Evolutionary conservation across 2,797 vertebrate genomes (phyloP), one percentile per base, ranked within the genome.

Genomic region (Muscicapa comitata): DNA sequence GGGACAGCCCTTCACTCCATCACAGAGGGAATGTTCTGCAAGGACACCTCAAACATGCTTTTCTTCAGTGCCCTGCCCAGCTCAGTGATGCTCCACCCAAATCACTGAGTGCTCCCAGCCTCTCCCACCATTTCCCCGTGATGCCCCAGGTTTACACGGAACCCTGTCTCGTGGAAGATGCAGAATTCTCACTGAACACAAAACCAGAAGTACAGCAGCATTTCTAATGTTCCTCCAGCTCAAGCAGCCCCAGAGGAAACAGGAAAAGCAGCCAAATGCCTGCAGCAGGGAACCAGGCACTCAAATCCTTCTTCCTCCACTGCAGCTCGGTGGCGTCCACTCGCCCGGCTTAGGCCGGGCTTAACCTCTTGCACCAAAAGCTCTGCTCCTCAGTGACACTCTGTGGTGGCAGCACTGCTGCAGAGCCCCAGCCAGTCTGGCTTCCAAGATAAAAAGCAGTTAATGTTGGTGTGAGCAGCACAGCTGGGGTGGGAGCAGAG

Each of bases 381-480:
- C 76, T 87, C 37, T 37, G 54, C 81, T 72, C 85, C 87, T 84
- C 86, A 74, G 86, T 53, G 85, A 92, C 8, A 86, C 86, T 35
- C 90, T 75, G 95, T 80, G 89, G 90, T 94, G 96, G 96, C 40
- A 97, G 91, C 93, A 84, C 96, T 88, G 72, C 38, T 85, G 96
- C 96, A 90, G 63, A 93, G 90, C 75, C 66, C 97, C 94, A 67
- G 94, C 87, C 84, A 63, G 57, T 93, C 84, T 82, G 92, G 76
- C 74, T 89, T 91, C 95, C 87, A 90, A 86, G 95, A 95, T 84
- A 94, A 97, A 93, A 94, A 95, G 1, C 29, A 96, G 97, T 95
- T 94, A 95, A 94, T 95, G 96, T 78, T 62, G 16, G 96, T 95
- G 65, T 93, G 93, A 97, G 83, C 73, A 42, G 96, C 96, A 94